Conservation (phyloP, 2,113 vertebrate species). For the Turnix velox region DNA sequence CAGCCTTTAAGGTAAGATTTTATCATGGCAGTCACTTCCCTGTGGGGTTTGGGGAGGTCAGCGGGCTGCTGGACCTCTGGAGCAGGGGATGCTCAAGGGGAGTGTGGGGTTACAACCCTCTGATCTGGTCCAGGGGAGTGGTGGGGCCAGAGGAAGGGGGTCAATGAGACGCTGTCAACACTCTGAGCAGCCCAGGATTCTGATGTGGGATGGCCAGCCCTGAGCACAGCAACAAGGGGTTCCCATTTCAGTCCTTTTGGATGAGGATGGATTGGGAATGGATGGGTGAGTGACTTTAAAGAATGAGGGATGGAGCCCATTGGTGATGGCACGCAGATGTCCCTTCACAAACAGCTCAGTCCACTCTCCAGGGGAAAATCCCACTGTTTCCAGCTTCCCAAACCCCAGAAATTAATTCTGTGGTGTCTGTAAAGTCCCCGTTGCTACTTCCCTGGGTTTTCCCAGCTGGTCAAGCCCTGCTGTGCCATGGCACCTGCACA, state of each 20-base stretch:
- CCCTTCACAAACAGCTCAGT: fast-evolving
- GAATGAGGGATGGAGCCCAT: background rate
- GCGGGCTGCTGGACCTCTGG: background rate
- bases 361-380: background rate
- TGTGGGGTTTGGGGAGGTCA: background rate
- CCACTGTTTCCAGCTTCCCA: background rate
- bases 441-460: background rate
- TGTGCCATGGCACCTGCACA: fast-evolving
- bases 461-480: background rate
- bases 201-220: background rate
- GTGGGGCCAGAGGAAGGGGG: background rate
- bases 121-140: fast-evolving
- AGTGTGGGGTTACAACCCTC: background rate
- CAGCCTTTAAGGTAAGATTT: slow-evolving; percentile 50
- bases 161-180: background rate
- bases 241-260: background rate
- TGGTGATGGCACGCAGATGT: background rate
- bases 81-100: background rate
- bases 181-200: background rate
- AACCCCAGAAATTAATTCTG: background rate
- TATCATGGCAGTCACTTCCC: background rate
- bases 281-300: background rate
- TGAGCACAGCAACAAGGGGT: background rate
- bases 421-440: background rate
- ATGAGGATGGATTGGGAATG: background rate